A percentile compares a stretch with the other conserved stretches of the same genome.
phyloP scores from a whole-genome alignment of 2,888 invertebrate species.

The Lasioglossum marginatum region DNA sequence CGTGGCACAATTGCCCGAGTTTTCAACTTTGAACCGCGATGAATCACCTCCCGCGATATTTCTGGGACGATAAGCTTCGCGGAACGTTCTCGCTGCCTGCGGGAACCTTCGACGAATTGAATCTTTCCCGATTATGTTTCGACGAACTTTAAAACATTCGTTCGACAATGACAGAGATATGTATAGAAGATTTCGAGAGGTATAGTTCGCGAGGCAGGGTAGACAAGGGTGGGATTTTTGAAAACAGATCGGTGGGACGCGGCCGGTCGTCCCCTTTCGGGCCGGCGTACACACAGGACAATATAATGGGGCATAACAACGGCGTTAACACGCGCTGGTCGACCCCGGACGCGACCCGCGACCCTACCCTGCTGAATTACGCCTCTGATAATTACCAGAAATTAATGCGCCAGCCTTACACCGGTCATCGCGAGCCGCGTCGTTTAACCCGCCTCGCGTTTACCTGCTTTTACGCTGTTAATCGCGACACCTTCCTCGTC shows the following conservation, averaged over 20 bases:
- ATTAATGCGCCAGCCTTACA: slow-evolving; percentile 78
- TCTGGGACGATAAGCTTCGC: slow-evolving; percentile 17
- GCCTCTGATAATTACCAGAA: slow-evolving; percentile 83
- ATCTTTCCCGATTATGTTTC: neutral
- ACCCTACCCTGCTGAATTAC: slow-evolving; percentile 82
- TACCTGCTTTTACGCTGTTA: slow-evolving; percentile 63
- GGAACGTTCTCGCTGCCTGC: slow-evolving; percentile 22
- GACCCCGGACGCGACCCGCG: slow-evolving; percentile 82
- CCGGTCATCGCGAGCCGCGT: slow-evolving; percentile 65
- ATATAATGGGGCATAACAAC: slow-evolving; percentile 84
- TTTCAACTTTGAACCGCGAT: slow-evolving; percentile 60
- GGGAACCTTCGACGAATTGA: neutral
- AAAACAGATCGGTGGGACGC: slow-evolving; percentile 46
- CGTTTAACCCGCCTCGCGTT: slow-evolving; percentile 62
- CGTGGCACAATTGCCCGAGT: slow-evolving; percentile 57
- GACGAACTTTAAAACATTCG: neutral
- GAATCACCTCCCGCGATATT: slow-evolving; percentile 57
- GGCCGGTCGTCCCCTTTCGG: slow-evolving; percentile 55
- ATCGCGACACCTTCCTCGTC: slow-evolving; percentile 47
- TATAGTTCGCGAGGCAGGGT: neutral
- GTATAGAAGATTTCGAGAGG: neutral
- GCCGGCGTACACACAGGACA: slow-evolving; percentile 74
- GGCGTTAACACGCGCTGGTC: slow-evolving; percentile 83
- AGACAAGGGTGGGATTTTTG: slow-evolving; percentile 45
- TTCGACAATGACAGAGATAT: neutral